phyloP scores from a whole-genome alignment of 2,888 invertebrate genomes.

The Caenorhabditis virilis region DNA sequence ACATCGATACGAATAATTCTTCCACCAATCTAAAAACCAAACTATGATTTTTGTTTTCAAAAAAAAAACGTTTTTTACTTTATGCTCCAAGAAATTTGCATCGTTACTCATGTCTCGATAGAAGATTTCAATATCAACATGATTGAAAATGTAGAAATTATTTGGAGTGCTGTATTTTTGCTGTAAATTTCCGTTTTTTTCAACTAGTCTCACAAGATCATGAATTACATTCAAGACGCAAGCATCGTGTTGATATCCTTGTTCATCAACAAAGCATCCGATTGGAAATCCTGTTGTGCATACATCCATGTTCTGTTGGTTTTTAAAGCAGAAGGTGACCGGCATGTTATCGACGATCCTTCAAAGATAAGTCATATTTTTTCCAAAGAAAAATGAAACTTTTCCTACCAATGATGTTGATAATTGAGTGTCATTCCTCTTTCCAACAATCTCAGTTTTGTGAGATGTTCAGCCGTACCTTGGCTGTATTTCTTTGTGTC shows the following conservation, averaged over 20 bases:
- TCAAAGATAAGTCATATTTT: conserved; percentile 6
- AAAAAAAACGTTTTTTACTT: conserved; percentile 30
- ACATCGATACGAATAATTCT: conserved; percentile 78
- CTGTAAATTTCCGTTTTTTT: conserved; percentile 18
- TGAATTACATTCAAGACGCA: conserved; percentile 71
- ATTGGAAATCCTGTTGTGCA: conserved; percentile 97
- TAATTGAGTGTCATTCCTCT: conserved; percentile 93
- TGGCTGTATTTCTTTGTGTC: conserved; percentile 76
- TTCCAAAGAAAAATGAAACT: background rate
- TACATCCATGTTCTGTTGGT: conserved; percentile 66
- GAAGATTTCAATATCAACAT: conserved; percentile 85
- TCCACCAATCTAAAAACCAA: conserved; percentile 76
- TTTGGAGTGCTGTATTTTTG: conserved; percentile 72
- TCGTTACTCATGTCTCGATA: conserved; percentile 87
- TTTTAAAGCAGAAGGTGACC: conserved; percentile 89
- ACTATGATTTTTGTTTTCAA: conserved; percentile 71
- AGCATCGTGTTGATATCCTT: conserved; percentile 72
- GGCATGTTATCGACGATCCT: conserved; percentile 90
- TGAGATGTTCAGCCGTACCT: conserved; percentile 73
- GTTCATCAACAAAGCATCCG: conserved; percentile 85
- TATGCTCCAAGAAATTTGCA: conserved; percentile 78
- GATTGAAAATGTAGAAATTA: conserved; percentile 91
- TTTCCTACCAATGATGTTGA: conserved; percentile 87
- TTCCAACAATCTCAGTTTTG: conserved; percentile 81
- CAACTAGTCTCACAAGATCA: background rate